phyloP scores from a whole-genome alignment of 2,888 invertebrate genomes.

The Conops quadrifasciatus region DNA sequence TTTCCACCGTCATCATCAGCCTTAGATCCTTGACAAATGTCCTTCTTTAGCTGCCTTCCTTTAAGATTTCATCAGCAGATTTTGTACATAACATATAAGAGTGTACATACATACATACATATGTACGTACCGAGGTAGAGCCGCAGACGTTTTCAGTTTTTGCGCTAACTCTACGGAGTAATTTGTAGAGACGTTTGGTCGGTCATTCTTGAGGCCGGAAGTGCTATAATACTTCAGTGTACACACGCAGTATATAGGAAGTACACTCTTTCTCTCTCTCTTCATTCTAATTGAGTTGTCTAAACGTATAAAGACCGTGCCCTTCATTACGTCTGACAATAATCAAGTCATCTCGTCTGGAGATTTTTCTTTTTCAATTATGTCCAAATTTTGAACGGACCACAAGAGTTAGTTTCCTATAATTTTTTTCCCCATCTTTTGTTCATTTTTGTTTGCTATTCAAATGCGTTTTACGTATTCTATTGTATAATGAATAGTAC shows the following conservation, averaged over 20 bases:
- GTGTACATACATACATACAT: background rate
- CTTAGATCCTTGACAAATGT: background rate
- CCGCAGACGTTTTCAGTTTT: no score
- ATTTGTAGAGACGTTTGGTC: no score
- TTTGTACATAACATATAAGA: background rate
- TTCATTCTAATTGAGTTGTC: slow-evolving; percentile 10
- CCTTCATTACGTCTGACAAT: background rate
- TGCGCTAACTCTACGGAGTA: no score
- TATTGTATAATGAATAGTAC: no score
- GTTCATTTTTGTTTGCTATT: slow-evolving; percentile 7
- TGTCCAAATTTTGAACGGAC: slow-evolving; percentile 13
- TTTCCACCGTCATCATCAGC: no score
- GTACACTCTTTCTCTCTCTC: background rate
- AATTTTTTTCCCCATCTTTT: background rate
- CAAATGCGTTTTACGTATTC: background rate
- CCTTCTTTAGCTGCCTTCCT: background rate
- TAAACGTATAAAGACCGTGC: background rate
- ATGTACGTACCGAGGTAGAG: no score
- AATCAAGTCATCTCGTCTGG: background rate
- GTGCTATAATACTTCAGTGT: slow-evolving; percentile 1
- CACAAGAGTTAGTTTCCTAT: slow-evolving; percentile 8
- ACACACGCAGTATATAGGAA: background rate
- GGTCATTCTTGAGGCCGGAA: slow-evolving; percentile 4
- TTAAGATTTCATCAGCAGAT: background rate
- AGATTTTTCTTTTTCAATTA: background rate